Evolutionary conservation across 2,797 vertebrate species (phyloP), one percentile per base, ranked within the genome.

Genomic region (Acanthopagrus latus): DNA sequence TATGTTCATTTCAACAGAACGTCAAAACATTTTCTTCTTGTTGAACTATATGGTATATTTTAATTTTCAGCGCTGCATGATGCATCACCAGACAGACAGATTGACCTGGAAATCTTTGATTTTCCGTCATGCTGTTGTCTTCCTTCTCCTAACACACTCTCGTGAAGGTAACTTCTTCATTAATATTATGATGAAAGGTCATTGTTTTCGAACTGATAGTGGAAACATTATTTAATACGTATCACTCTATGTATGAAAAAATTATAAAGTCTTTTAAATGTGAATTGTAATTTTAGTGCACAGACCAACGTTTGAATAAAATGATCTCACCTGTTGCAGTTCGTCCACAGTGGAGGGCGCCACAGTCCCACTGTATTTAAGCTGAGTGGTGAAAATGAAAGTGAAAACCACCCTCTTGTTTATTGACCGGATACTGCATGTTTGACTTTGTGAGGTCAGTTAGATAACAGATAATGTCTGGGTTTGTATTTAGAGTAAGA

Each of bases 71-170:
- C 29, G 4, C 27, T 29, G 17, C 29, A 51, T 4, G 18, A 66
- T 65, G 33, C 13, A 18, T 48, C 44, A 4, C 7, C 54, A n/a
- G 71, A 14, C 0, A 7, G n/a, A 20, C n/a, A 16, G n/a, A 38
- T 7, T 3, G 25, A 14, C 23, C 10, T 18, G 1, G 27, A 38
- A 50, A 50, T 4, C 46, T 17, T 25, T 59, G 55, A 58, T 52
- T 23, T 59, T 75, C 33, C 55, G 27, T 44, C 47, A 13, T 0
- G 29, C 46, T 44, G 47, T 62, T 16, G 33, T 21, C 23, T 27
- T 63, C 6, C 38, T 75, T 29, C 64, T 67, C 18, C 56, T 75
- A 3, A 44, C 73, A 46, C 33, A 58, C 33, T 13, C 16, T 2
- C 12, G 17, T 29, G 2, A 14, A 75, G 73, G 73, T 75, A 75